These are phyloP conservation scores for Myopa testacea DNA, from an alignment of 2,888 invertebrate genomes.

Conservation along the genomic window DNA sequence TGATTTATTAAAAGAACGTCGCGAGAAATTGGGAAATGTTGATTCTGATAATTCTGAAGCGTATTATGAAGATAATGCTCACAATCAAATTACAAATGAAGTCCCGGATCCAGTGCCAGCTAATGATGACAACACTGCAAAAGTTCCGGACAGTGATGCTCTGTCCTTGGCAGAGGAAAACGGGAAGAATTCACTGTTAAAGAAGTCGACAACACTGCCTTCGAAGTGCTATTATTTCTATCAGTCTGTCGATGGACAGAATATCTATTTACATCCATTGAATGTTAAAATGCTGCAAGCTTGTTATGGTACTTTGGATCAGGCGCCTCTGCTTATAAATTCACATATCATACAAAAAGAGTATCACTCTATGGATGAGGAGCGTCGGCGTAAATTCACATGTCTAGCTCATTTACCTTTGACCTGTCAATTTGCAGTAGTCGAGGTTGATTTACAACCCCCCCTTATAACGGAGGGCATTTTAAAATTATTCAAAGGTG, in stretches of 20 bases:
- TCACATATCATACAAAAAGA: conserved; percentile 91
- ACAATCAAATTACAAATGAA: conserved; percentile 23
- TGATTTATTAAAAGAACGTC: conserved; percentile 71
- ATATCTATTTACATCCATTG: conserved; percentile 89
- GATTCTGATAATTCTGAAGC: conserved; percentile 41
- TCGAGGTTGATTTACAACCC: conserved; percentile 84
- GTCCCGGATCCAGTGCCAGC: background rate
- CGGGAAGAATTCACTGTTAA: background rate
- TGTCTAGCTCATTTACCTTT: conserved; percentile 90
- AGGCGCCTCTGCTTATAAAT: conserved; percentile 79
- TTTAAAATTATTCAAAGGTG: conserved; percentile 78
- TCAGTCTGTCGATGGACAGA: conserved; percentile 89
- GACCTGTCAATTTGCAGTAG: conserved; percentile 89
- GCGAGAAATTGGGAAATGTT: conserved; percentile 52
- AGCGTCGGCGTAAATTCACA: conserved; percentile 79
- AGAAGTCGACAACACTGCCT: conserved; percentile 62
- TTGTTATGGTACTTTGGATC: conserved; percentile 84
- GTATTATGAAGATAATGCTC: conserved; percentile 16
- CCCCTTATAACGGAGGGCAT: conserved; percentile 79
- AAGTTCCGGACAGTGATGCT: background rate
- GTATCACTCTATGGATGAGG: conserved; percentile 85
- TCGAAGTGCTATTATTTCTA: conserved; percentile 68
- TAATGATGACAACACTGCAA: background rate
- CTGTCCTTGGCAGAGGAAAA: background rate
- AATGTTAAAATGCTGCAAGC: conserved; percentile 90